phyloP scores from a whole-genome alignment of 2,113 vertebrate genomes.

The Silurus meridionalis region DNA sequence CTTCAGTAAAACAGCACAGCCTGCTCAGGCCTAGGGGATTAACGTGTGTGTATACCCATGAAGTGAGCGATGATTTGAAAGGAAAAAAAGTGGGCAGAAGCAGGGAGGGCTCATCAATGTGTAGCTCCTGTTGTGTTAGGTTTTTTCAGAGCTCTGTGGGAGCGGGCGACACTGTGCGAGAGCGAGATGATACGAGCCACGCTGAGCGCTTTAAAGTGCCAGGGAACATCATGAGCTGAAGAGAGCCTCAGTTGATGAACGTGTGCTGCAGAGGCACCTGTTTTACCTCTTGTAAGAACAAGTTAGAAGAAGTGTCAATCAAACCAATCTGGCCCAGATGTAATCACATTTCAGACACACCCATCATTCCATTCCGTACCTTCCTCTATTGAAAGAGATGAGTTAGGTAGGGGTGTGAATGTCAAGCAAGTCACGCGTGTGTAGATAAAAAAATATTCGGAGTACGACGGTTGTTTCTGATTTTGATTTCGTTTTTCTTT shows the following conservation, averaged over 20 bases:
- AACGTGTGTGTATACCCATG: constrained; percentile 59
- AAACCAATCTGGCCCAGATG: background rate
- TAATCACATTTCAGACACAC: background rate
- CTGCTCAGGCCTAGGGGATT: constrained; percentile 64
- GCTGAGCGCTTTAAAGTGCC: background rate
- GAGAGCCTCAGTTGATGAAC: background rate
- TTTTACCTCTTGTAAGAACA: background rate
- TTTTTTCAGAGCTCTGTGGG: constrained; percentile 52
- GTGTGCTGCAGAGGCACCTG: background rate
- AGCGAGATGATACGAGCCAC: background rate
- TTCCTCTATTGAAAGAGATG: background rate
- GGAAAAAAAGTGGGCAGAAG: constrained; percentile 41
- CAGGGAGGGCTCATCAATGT: constrained; percentile 26
- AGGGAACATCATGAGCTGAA: background rate
- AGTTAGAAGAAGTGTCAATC: background rate
- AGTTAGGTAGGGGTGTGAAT: constrained; percentile 10
- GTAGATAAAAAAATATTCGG: background rate
- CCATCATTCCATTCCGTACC: background rate
- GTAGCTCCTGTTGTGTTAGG: constrained; percentile 53
- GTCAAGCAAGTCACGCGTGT: constrained; percentile 3
- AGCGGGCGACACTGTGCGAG: constrained; percentile 21
- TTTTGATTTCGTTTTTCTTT: background rate
- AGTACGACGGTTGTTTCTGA: background rate
- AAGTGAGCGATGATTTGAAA: constrained; percentile 52
- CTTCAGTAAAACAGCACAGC: constrained; percentile 61